Evolutionary conservation across 2,888 invertebrate species (phyloP), one percentile per base, ranked within the genome.

Genomic region (Polia nebulosa): DNA sequence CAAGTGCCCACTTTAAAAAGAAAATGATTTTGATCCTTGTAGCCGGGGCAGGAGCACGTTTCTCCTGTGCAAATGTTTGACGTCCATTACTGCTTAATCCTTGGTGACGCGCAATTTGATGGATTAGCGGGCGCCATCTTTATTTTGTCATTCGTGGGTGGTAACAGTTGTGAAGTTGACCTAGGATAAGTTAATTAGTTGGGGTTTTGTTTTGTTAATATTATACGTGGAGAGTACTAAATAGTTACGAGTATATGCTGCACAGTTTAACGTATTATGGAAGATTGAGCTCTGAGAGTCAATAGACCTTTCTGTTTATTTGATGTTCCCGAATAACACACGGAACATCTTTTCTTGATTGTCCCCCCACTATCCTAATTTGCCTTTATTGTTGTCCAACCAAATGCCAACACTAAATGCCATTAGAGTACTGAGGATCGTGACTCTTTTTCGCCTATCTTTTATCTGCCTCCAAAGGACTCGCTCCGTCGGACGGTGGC

Each of bases 81-180:
- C 85, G 91, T 88, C 94, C 94, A 94, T 94, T 94, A 94, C 90
- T 70, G 88, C 86, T 85, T 91, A 91, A 93, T 92, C 92, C 91
- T 53, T 64, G 39, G 69, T 69, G 80, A 82, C 82, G 85, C 85
- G 74, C 84, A 81, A 81, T 86, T 87, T 90, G 87, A 87, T 83
- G 87, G 92, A 92, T 93, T 90, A 92, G 84, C 82, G 70, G 57
- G n/a, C 62, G 72, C 78, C 85, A 78, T 85, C 71, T 77, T 85
- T 83, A 82, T 75, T 73, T 68, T 58, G n/a, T 27, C 4, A 34
- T 60, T 57, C 15, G n/a, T 47, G 32, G 44, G 49, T 60, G 29
- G 34, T 62, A 39, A 68, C 61, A 62, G 57, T 60, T 66, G 67
- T 60, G 49, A 53, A 58, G 60, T 75, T 74, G 71, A 62, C 69